Conservation (phyloP, 92 coral and sea anemone genomes). For the Epizoanthus scotinus region DNA sequence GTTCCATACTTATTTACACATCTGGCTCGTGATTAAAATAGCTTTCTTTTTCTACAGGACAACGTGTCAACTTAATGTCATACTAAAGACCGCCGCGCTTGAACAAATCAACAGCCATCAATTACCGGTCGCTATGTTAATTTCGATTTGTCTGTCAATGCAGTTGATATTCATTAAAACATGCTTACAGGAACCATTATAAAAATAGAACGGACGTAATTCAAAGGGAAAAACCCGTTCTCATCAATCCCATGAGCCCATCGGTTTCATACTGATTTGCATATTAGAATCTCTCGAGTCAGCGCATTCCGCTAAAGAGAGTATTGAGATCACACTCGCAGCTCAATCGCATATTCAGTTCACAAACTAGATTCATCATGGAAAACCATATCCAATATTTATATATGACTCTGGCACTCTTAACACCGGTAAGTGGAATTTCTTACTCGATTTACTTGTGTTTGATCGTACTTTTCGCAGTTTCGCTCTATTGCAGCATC, state of each 20-base stretch:
- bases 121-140: conserved; percentile 4
- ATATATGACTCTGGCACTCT: no score
- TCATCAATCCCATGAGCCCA: conserved; percentile 28
- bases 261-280: conserved; percentile 8
- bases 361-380: no score
- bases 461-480: not conserved
- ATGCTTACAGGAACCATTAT: not conserved
- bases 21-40: no score
- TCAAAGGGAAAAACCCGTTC: conserved; percentile 37
- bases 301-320: conserved; percentile 22
- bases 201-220: not conserved
- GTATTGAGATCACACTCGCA: not conserved
- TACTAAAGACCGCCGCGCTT: conserved; percentile 1
- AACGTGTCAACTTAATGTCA: conserved; percentile 1
- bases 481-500: not conserved
- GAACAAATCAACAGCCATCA: not conserved
- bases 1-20: no score
- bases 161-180: not conserved
- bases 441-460: not conserved
- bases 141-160: not conserved
- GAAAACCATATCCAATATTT: no score
- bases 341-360: no score
- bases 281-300: not conserved
- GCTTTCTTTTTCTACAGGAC: no score
- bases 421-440: not conserved